Evolutionary conservation across 2,797 vertebrate genomes (phyloP).

Genomic region (Melanotaenia maccullochi): DNA sequence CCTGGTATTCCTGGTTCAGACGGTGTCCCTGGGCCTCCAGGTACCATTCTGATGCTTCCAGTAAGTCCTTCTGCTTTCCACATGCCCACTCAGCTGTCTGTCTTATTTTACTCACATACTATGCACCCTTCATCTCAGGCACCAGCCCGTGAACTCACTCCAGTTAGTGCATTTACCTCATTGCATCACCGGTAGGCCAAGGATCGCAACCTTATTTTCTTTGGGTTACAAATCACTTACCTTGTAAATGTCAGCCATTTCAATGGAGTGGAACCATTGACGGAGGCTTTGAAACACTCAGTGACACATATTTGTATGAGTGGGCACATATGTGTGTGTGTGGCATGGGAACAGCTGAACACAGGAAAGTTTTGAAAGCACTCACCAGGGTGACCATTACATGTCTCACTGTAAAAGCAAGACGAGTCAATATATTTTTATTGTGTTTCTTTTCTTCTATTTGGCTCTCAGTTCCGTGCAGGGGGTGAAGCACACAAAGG

Average conservation of each 20-base stretch:
- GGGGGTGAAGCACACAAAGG: constrained; percentile 94
- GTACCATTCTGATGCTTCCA: constrained; percentile 96
- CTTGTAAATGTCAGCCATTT: constrained; percentile 77
- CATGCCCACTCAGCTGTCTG: constrained; percentile 19
- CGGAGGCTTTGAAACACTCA: constrained; percentile 56
- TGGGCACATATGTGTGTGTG: constrained; percentile 1
- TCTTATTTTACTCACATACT: constrained; percentile 24
- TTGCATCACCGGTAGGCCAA: constrained; percentile 54
- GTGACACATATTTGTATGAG: constrained; percentile 50
- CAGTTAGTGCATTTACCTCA: constrained; percentile 57
- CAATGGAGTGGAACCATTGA: constrained; percentile 72
- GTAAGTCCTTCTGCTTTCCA: constrained; percentile 80
- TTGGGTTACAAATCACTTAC: constrained; percentile 72
- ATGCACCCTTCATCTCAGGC: constrained; percentile 38
- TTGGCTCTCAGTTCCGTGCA: constrained; percentile 89
- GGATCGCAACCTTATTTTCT: constrained; percentile 61
- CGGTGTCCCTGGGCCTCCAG: constrained; percentile 93
- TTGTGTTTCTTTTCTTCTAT: constrained; percentile 36
- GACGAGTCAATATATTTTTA: constrained; percentile 49
- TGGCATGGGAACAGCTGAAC: constrained; percentile 13
- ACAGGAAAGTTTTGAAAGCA: constrained; percentile 29
- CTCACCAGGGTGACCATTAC: constrained; percentile 30
- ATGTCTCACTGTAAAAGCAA: constrained; percentile 37
- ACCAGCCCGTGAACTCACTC: constrained; percentile 35
- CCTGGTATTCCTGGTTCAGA: constrained; percentile 95